phyloP scores from a whole-genome alignment of 2,888 invertebrate genomes.

The Caenorhabditis macrosperma region DNA sequence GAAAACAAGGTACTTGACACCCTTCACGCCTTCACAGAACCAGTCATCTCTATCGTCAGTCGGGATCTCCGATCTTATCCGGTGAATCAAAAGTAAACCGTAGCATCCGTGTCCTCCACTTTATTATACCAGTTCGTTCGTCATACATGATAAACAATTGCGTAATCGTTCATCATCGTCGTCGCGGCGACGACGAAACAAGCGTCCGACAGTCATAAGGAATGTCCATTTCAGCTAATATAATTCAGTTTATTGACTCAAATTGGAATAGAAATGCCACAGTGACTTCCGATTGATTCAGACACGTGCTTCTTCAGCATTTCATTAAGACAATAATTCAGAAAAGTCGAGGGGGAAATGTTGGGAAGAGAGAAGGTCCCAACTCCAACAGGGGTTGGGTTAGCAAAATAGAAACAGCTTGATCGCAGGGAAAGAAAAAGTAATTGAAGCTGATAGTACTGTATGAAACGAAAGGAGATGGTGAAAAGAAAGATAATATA shows the following conservation, averaged over 20 bases:
- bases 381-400: background rate
- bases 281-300: no score
- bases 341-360: background rate
- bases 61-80: constrained; percentile 10
- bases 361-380: background rate
- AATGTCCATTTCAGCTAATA: background rate
- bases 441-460: background rate
- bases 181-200: background rate
- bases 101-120: constrained; percentile 1
- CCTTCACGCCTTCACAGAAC: background rate
- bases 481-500: constrained; percentile 1
- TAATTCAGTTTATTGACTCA: background rate
- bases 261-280: no score
- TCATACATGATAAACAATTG: constrained; percentile 14
- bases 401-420: constrained; percentile 23
- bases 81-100: constrained; percentile 19
- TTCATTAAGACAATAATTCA: background rate
- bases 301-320: no score
- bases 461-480: background rate
- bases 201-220: background rate
- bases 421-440: background rate
- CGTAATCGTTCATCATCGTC: constrained; percentile 8
- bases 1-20: constrained; percentile 6
- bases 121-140: constrained; percentile 11
- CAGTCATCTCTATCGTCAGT: constrained; percentile 25